These are phyloP conservation scores for Sarcophaga rosellei DNA, from an alignment of 2,888 invertebrate genomes.

Conservation along the genomic window DNA sequence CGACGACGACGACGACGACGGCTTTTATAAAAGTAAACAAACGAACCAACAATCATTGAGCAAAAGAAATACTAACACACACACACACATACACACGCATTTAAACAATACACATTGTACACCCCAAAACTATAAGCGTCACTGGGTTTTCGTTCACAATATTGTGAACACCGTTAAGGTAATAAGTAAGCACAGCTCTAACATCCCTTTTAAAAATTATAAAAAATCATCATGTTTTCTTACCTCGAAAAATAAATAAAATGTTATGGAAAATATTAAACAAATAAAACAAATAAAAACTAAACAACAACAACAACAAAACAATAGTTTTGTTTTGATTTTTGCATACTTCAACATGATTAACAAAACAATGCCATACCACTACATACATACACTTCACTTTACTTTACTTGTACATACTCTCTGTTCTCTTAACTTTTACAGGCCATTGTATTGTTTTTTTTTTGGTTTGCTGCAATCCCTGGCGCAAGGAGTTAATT, in stretches of 20 bases:
- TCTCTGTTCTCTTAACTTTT: too few relatives aligned
- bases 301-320: background rate
- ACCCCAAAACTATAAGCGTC: background rate
- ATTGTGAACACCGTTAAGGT: too few relatives aligned
- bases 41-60: background rate
- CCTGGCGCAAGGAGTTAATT: background rate
- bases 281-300: conserved; percentile 14
- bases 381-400: background rate
- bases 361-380: background rate
- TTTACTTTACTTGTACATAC: too few relatives aligned
- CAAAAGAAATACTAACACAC: background rate
- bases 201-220: background rate
- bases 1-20: background rate
- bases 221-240: conserved; percentile 24
- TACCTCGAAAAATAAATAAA: conserved; percentile 62
- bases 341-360: background rate
- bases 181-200: background rate
- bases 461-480: too few relatives aligned
- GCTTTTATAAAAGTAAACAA: background rate
- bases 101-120: background rate
- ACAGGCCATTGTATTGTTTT: too few relatives aligned
- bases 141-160: background rate
- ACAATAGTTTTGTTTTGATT: background rate
- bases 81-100: background rate
- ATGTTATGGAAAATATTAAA: conserved; percentile 60